A percentile compares a stretch with the other conserved stretches of the same genome.
Evolutionary conservation across 2,888 invertebrate species (phyloP).

Genomic region (Smittia sp.): DNA sequence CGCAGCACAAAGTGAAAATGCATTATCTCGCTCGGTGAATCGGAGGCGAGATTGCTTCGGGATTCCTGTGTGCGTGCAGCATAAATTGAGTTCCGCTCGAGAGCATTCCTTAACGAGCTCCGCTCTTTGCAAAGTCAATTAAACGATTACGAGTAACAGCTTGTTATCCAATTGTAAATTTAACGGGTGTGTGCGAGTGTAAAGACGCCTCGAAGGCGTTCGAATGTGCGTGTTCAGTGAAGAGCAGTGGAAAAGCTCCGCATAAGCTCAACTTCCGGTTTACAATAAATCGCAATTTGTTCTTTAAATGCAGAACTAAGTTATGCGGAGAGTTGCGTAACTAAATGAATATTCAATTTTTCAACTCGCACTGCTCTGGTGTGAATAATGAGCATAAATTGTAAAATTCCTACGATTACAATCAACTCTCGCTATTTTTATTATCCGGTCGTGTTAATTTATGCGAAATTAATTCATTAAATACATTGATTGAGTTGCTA

Average conservation of each 20-base stretch:
- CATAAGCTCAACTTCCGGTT: constrained; percentile 34
- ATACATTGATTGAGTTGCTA: too few species aligned
- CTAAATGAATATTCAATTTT: constrained; percentile 36
- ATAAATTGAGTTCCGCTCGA: constrained; percentile 29
- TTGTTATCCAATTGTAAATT: constrained; percentile 18
- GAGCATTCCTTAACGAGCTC: neutral
- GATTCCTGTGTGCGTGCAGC: constrained; percentile 28
- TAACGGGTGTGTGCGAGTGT: constrained; percentile 11
- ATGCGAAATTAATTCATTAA: constrained; percentile 40
- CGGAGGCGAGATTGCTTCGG: neutral
- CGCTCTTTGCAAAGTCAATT: constrained; percentile 29
- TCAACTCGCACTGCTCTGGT: neutral
- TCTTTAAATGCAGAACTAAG: too few species aligned
- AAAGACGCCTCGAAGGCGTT: neutral
- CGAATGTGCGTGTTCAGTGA: constrained; percentile 32
- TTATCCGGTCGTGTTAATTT: constrained; percentile 19
- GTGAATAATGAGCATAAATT: constrained; percentile 39
- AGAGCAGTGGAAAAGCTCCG: constrained; percentile 31
- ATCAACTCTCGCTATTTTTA: constrained; percentile 26
- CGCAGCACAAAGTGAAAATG: constrained; percentile 5
- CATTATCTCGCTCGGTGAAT: constrained; percentile 19
- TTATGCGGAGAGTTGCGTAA: constrained; percentile 21
- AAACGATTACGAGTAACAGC: constrained; percentile 29
- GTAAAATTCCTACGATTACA: constrained; percentile 18
- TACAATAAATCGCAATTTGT: constrained; percentile 37